These are phyloP conservation scores for Dolichoris vasculosae DNA, from an alignment of 1,140 invertebrate genomes.

Conservation along the genomic window DNA sequence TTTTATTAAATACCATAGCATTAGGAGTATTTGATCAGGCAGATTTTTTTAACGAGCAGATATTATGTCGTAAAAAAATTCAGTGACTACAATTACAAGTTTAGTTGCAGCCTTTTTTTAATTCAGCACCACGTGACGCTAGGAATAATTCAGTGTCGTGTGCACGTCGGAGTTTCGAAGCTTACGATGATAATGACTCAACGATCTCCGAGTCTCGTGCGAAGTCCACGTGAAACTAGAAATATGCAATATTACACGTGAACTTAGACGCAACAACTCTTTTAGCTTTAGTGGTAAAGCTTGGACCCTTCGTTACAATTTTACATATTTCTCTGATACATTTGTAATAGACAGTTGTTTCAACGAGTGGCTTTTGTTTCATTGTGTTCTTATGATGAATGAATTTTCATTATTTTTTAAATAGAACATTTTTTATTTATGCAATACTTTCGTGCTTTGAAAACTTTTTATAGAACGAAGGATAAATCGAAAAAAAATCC, in stretches of 20 bases:
- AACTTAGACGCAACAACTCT: conserved; percentile 52
- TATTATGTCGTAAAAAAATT: not conserved
- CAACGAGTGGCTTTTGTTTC: not conserved
- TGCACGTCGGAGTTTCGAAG: conserved; percentile 28
- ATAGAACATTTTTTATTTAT: not conserved
- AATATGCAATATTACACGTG: conserved; percentile 56
- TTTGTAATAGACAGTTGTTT: not conserved
- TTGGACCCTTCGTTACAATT: not conserved
- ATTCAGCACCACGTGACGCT: conserved; percentile 41
- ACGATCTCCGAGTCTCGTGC: conserved; percentile 53
- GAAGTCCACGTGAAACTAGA: conserved; percentile 60
- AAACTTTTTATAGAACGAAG: not conserved
- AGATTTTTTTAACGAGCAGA: not conserved
- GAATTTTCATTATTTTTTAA: not conserved
- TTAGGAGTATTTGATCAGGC: not conserved
- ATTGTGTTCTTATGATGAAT: not conserved
- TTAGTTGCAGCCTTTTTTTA: conserved; percentile 52
- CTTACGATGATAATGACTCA: conserved; percentile 41
- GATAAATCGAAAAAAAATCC: not conserved
- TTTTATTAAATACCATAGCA: not conserved
- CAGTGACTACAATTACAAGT: not conserved
- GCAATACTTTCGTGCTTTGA: not conserved
- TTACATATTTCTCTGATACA: not conserved
- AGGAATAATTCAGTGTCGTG: not conserved
- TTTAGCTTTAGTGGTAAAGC: not conserved